Evolutionary conservation across 35 echinoderm and acorn worm genomes (phyloP), one percentile per base, ranked within the genome.

Genomic region (Amphiura filiformis): DNA sequence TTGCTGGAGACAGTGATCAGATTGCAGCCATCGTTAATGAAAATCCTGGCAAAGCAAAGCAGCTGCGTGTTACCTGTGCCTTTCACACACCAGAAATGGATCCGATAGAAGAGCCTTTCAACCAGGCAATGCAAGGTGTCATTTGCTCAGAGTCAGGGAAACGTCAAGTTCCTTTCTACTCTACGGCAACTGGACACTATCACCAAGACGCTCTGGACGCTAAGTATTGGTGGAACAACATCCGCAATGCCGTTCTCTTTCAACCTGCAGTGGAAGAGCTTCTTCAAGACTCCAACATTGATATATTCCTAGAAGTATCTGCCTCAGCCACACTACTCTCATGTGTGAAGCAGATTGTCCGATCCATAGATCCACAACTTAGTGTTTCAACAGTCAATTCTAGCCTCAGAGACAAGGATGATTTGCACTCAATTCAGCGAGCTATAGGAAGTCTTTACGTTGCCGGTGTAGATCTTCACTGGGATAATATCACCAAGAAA

Each of bases 21-120:
- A 94, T 97, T 65, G 86, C 90, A 34, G 70, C 80, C 76, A 91
- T 97, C 78, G 86, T 79, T 52, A 82, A 86, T 13, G 90, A 92
- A 47, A 88, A 90, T 39, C 87, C 89, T 75, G 90, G 82, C 0
- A 89, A 91, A 20, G 88, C 90, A 44, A 94, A 90, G 77, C 90
- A 97, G 38, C 80, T 98, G 35, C 84, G 96, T 22, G 96, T 97
- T 1, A 88, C 84, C 33, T 98, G 96, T 87, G 95, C 96, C 23
- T 98, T 98, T 81, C 96, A 98, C 56, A 98, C 96, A 75, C 96
- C 96, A 0, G 86, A 89, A 28, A 98, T 98, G 96, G 95, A 97
- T 56, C 89, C 96, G 38, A 92, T 89, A 12, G 90, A 98, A 34
- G 86, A 94, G 80, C 89, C 92, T 32, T 98, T 98, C 80, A 79